Percentiles rank a stretch among this genome's conserved stretches.
These are phyloP conservation scores for Formica selysi DNA, from an alignment of 1,140 invertebrate genomes.

Conservation along the genomic window DNA sequence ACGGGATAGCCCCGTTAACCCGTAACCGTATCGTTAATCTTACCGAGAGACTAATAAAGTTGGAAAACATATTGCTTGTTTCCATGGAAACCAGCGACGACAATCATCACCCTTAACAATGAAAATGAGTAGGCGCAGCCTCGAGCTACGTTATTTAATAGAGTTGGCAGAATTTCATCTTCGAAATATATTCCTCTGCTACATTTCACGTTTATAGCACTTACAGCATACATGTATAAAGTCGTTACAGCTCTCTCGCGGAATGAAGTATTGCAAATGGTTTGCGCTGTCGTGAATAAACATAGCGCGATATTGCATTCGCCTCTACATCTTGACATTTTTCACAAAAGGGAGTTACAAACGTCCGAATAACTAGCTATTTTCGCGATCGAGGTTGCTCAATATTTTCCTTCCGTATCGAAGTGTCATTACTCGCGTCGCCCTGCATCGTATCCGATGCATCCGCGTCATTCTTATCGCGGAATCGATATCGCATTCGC, in stretches of 20 bases:
- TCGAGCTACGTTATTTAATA: conserved; percentile 5
- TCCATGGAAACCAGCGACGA: neutral
- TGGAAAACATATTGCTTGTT: neutral
- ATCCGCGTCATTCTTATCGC: neutral
- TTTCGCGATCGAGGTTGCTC: neutral
- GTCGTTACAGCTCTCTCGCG: neutral
- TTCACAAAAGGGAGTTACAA: neutral
- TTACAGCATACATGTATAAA: neutral
- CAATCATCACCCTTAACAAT: neutral
- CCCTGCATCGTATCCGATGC: neutral
- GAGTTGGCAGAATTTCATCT: neutral
- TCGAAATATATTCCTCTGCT: neutral
- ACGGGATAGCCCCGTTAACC: conserved; percentile 51
- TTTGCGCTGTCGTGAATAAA: neutral
- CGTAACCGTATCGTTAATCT: conserved; percentile 46
- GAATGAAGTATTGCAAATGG: conserved; percentile 17
- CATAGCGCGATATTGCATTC: neutral
- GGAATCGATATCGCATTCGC: conserved; percentile 32
- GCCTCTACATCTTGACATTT: neutral
- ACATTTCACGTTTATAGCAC: conserved; percentile 12
- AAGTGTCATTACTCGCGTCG: conserved; percentile 4
- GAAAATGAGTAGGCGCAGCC: neutral
- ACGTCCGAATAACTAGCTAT: neutral
- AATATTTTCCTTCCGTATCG: conserved; percentile 10
- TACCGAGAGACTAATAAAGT: neutral